These are phyloP conservation scores for Sebastes fasciatus DNA, from an alignment of 2,113 vertebrate species.

Conservation along the genomic window DNA sequence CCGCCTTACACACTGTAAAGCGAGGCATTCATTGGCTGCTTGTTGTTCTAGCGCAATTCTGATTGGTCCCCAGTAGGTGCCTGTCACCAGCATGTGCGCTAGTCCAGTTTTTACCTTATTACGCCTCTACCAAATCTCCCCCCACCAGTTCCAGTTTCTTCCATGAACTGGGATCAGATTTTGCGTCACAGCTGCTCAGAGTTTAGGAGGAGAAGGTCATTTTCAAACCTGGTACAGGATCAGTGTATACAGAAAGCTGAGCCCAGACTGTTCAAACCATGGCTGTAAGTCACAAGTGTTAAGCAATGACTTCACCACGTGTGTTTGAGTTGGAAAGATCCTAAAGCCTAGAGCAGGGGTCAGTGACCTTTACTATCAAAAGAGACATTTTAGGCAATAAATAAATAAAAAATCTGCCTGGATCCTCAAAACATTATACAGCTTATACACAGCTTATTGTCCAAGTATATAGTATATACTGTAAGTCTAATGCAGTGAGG, in stretches of 20 bases:
- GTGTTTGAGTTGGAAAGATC: not conserved
- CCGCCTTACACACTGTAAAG: slow-evolving; percentile 13
- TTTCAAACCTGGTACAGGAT: slow-evolving; percentile 2
- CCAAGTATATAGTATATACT: too few species aligned
- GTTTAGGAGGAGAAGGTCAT: not conserved
- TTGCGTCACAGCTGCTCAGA: too few species aligned
- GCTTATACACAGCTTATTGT: too few species aligned
- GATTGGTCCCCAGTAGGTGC: slow-evolving; percentile 35
- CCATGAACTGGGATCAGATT: slow-evolving; percentile 10
- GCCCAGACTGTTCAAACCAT: not conserved
- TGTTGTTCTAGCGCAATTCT: fast-evolving
- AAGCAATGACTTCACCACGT: not conserved
- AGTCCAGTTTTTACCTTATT: not conserved
- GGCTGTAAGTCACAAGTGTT: not conserved
- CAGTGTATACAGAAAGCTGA: not conserved
- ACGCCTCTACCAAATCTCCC: not conserved
- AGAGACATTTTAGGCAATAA: too few species aligned
- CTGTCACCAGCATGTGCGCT: slow-evolving; percentile 48
- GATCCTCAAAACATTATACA: too few species aligned
- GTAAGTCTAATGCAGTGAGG: too few species aligned
- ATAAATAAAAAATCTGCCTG: too few species aligned
- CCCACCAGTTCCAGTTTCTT: not conserved
- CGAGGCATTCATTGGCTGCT: slow-evolving; percentile 18
- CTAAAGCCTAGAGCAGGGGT: too few species aligned
- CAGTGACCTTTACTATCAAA: too few species aligned